Base-by-base conservation (phyloP, 1,140 invertebrate genomes). In the Dendrolimus kikuchii region DNA sequence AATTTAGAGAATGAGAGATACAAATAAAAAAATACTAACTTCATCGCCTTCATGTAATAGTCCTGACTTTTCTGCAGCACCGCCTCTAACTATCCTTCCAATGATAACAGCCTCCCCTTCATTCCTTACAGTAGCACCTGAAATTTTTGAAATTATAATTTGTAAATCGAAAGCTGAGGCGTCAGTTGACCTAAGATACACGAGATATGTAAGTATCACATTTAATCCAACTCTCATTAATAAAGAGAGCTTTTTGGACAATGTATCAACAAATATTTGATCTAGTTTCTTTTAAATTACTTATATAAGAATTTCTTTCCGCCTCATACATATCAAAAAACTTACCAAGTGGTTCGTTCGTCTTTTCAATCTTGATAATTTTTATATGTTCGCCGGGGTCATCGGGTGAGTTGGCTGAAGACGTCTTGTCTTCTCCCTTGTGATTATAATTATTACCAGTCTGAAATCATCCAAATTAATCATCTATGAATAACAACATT, bases 341-440 rank as follows among this genome's bases (percentile, higher is more conserved):
- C 73, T 77, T 57, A 88, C 87, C 96, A 79, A 99, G 88, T 47
- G 97, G 97, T 88, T 99, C 96, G 80, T 96, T 96, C 51, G 96
- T 98, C 88, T 99, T 99, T 85, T 98, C 96, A 69, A 99, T 97
- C 87, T 95, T 95, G 53, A 99, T 97, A 72, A 99, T 96, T 78
- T 96, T 96, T 57, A 98, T 96, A 74, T 95, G 96, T 64, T 96
- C 95, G 72, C 93, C 92, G 50, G 90, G 86, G 58, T 91, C 90
- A 38, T 89, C 89, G 47, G 87, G 87, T 61, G 89, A 87, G 61
- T 88, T 82, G 62, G 88, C 70, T 57, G 83, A 77, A 67, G 88
- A 57, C 53, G 80, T 70, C 60, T 82, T 80, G n/a, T 88, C 79
- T 10, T 84, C 76, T 57, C 72, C 60, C 62, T 77, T 74, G 74